phyloP scores from a whole-genome alignment of 1,140 invertebrate genomes.

The Sitobion miscanthi region DNA sequence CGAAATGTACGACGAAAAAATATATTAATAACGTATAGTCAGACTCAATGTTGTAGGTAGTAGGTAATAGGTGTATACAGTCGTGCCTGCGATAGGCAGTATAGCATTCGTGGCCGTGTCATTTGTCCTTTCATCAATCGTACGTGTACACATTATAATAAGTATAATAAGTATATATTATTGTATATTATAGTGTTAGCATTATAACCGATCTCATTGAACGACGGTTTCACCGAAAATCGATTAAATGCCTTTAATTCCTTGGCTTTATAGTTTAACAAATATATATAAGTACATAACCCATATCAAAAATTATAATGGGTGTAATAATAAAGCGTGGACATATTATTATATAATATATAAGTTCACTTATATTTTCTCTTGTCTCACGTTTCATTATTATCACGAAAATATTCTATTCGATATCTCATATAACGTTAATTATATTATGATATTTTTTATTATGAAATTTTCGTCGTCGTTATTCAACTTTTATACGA shows the following conservation, averaged over 20 bases:
- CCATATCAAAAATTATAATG: not conserved
- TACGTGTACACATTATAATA: not conserved
- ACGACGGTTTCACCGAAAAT: not conserved
- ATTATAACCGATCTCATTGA: not conserved
- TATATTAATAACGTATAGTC: not conserved
- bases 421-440: not conserved
- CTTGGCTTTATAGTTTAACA: not conserved
- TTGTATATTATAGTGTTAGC: not conserved
- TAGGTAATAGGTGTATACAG: not conserved
- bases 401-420: not conserved
- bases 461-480: not conserved
- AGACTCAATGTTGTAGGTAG: not conserved
- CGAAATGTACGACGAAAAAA: not conserved
- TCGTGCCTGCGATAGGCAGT: not conserved
- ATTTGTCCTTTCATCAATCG: not conserved
- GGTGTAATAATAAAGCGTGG: not conserved
- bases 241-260: not conserved
- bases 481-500: not conserved
- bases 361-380: not conserved
- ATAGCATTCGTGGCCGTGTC: not conserved
- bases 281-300: not conserved
- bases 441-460: not conserved
- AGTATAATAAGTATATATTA: not conserved
- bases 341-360: not conserved
- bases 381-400: not conserved